Conservation (phyloP, 2,888 invertebrate genomes). For the Empis stercorea region DNA sequence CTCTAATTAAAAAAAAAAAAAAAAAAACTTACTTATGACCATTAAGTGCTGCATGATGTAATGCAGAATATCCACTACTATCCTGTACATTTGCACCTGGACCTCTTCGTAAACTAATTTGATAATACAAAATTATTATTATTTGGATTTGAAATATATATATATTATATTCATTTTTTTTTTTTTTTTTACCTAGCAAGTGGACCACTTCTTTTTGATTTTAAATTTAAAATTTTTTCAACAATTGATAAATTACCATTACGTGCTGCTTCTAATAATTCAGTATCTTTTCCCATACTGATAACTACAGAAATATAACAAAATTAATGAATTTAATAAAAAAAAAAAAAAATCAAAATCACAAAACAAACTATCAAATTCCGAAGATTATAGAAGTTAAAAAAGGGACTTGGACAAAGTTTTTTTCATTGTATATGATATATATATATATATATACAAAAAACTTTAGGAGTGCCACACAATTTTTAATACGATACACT, state of each 20-base stretch:
- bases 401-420: no score
- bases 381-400: no score
- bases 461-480: no score
- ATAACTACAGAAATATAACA: no score
- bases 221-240: slow-evolving; percentile 80
- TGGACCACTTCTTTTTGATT: slow-evolving; percentile 85
- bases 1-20: neutral
- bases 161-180: neutral
- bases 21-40: slow-evolving; percentile 64
- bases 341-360: no score
- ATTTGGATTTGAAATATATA: neutral
- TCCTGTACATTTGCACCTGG: slow-evolving; percentile 90
- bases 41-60: slow-evolving; percentile 88
- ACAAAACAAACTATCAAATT: no score
- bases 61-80: slow-evolving; percentile 81
- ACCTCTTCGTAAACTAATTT: slow-evolving; percentile 67
- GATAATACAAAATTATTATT: neutral
- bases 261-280: slow-evolving; percentile 88
- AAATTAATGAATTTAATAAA: no score
- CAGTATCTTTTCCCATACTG: slow-evolving; percentile 92
- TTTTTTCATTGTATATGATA: no score
- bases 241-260: slow-evolving; percentile 80
- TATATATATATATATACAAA: no score
- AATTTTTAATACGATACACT: no score
- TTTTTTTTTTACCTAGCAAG: slow-evolving; percentile 67